Base-by-base conservation (phyloP, 53 echinoderm and acorn worm genomes). In the Crossaster papposus region DNA sequence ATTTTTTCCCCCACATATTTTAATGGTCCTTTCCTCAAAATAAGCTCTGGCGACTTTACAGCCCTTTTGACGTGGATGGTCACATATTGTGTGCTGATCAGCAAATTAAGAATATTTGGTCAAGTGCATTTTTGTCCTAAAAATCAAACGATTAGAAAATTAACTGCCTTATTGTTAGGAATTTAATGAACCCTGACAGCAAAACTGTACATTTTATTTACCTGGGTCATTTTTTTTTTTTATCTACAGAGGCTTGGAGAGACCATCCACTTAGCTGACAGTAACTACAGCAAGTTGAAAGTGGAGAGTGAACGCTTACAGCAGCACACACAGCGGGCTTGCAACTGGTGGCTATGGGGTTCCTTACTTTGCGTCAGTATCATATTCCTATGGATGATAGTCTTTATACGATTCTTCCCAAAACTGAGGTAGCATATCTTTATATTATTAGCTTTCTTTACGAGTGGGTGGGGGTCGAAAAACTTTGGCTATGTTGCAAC, bases 321-420 rank as follows among this genome's bases (percentile, higher is more conserved):
- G 85, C 93, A 89, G 77, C 98, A 98, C 64, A 91, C 98, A 18
- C 93, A 98, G 80, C 93, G 93, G 51, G 91, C 96, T 12, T 96
- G 96, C 63, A 96, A 98, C 92, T 98, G 98, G 98, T 96, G 96
- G 98, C 89, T 98, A 23, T 98, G 98, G 98, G 92, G 91, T 23
- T 90, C 93, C 35, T 88, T 98, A 44, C 70, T 92, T n/a, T 91
- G 91, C n/a, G 98, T 98, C 28, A 89, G 85, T 36, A 93, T 98
- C 83, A 90, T 91, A 77, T 98, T 96, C 55, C 91, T 98, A 14
- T 96, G 96, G 94, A 98, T 98, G 98, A 98, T 96, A 79, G 68
- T 96, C 79, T 92, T 98, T 79, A 98, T 98, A 65, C 81, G 94
- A 70, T 91, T 97, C 80, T 93, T 98, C 79, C 96, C 96, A 26